Base-by-base conservation (phyloP, 1,140 invertebrate genomes). In the Liolophura sinensis region DNA sequence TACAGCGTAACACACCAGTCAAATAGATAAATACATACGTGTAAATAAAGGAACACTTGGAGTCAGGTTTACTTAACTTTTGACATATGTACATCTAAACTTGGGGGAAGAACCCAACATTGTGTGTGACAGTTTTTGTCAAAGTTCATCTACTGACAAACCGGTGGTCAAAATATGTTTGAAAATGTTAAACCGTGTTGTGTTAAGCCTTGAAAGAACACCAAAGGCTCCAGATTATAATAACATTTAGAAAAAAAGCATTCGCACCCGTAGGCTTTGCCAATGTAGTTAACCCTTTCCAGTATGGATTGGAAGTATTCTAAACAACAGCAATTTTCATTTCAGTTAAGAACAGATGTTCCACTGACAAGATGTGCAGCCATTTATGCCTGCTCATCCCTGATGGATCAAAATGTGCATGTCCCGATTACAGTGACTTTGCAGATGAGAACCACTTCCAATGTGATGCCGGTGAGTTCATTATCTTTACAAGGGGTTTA, bases 321-420 rank as follows among this genome's bases (percentile, higher is more conserved):
- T 15, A 20, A 47, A 25, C 1, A 22, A 48, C n/a, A 20, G 54
- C n/a, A 40, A 40, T 40, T 56, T 24, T 47, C 14, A 22, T 74
- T 75, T 18, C 71, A 85, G 80, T 92, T 20, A 85, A 85, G 3
- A 91, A 94, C 81, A 88, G 89, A 1, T 97, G 95, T 80, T 83
- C 84, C 24, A 87, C 88, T 25, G 85, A 86, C 18, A 58, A 24
- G 25, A 49, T 52, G 9, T 98, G 96, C 82, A 92, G 93, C 22
- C 96, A 98, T 87, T 85, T 98, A 25, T 98, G 96, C 84, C 87
- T 98, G 12, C 85, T 93, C 1, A 91, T 96, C 57, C 96, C 95
- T 0, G 89, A 88, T 24, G 94, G 94, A 0, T 89, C 91, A 72
- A 88, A 90, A 12, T 99, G 96, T 81, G 89, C 91, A 6, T 99